These are phyloP conservation scores for Pimephales promelas DNA, from an alignment of 2,113 vertebrate genomes.

Conservation along the genomic window DNA sequence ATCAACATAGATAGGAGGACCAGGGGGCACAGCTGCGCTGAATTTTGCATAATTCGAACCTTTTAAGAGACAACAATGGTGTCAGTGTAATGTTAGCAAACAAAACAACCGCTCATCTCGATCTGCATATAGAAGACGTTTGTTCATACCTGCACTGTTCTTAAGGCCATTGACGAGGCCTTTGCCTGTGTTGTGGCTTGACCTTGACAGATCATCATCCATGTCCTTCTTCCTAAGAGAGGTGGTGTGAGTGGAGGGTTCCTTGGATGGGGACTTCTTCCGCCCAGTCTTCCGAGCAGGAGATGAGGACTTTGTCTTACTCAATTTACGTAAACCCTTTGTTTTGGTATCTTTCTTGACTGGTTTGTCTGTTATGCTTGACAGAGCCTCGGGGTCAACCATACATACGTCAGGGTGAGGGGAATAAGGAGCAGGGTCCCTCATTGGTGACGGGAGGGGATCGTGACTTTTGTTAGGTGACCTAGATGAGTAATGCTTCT, in stretches of 20 bases:
- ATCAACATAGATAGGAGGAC: constrained; percentile 91
- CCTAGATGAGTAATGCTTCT: constrained; percentile 76
- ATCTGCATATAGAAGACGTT: not conserved
- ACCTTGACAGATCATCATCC: constrained; percentile 83
- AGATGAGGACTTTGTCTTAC: constrained; percentile 87
- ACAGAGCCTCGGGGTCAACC: constrained; percentile 90
- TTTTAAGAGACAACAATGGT: constrained; percentile 1
- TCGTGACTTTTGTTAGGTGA: constrained; percentile 77
- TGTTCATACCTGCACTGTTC: constrained; percentile 79
- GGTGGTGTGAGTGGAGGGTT: constrained; percentile 75
- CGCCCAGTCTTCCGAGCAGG: constrained; percentile 81
- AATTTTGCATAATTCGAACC: constrained; percentile 71
- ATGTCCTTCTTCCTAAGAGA: constrained; percentile 82
- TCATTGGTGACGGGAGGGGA: constrained; percentile 83
- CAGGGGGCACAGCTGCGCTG: constrained; percentile 70
- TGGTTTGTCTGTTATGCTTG: constrained; percentile 77
- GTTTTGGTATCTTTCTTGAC: constrained; percentile 90
- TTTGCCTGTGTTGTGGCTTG: constrained; percentile 83
- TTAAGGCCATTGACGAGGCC: constrained; percentile 83
- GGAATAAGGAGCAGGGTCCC: constrained; percentile 86
- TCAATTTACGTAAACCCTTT: constrained; percentile 82
- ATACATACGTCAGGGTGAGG: constrained; percentile 95
- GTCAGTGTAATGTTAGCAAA: not conserved
- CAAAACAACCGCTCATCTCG: not conserved
- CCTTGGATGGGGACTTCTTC: constrained; percentile 82